phyloP scores from a whole-genome alignment of 2,797 vertebrate species.

The Benthosema pterotum region DNA sequence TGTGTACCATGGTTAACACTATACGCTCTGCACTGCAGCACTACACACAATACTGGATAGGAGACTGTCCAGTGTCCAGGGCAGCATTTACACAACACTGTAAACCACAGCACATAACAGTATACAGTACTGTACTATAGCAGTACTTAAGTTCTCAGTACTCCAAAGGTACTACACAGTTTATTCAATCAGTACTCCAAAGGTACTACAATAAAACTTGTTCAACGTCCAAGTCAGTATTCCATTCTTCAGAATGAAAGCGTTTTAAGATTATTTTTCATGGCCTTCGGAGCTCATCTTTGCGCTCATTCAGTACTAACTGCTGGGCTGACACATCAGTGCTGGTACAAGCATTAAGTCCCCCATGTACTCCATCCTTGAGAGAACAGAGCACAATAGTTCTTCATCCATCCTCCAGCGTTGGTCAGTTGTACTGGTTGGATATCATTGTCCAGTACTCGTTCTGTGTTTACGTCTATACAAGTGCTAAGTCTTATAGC shows the following conservation, averaged over 20 bases:
- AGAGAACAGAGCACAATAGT: conserved; percentile 16
- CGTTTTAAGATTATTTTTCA: conserved; percentile 26
- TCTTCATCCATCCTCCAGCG: conserved; percentile 40
- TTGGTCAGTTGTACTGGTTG: conserved; percentile 21
- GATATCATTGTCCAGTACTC: conserved; percentile 42
- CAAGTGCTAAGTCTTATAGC: conserved; percentile 37
- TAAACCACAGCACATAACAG: conserved; percentile 70
- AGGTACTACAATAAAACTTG: conserved; percentile 72
- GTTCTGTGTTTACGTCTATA: conserved; percentile 49
- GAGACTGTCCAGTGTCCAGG: conserved; percentile 61
- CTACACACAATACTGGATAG: conserved; percentile 56
- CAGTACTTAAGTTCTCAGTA: conserved; percentile 73
- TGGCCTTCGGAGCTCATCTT: conserved; percentile 21
- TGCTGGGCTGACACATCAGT: not conserved
- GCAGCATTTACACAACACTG: conserved; percentile 68
- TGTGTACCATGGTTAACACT: conserved; percentile 20
- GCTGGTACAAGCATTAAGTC: conserved; percentile 40
- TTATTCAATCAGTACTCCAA: conserved; percentile 69
- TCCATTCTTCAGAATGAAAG: conserved; percentile 44
- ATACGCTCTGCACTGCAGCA: conserved; percentile 71
- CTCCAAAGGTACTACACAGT: conserved; percentile 73
- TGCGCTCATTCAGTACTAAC: not conserved
- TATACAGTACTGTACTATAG: conserved; percentile 52
- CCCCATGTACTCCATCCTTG: conserved; percentile 31
- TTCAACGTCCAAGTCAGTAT: conserved; percentile 59